These are phyloP conservation scores for Oceanodroma leucorhoa DNA, from an alignment of 2,797 vertebrate genomes.

Conservation along the genomic window DNA sequence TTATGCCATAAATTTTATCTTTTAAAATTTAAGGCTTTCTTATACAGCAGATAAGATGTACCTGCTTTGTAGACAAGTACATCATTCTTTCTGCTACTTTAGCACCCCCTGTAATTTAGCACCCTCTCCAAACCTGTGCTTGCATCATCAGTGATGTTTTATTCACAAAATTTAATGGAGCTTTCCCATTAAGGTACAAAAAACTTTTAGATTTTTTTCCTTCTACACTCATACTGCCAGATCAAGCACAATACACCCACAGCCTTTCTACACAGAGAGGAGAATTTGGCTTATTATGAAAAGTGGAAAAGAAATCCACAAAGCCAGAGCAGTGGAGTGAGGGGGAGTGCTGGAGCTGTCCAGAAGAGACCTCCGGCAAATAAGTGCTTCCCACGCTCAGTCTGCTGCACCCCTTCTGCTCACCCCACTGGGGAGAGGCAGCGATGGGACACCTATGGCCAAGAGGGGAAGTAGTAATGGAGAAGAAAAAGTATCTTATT, in stretches of 20 bases:
- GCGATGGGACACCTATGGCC: background rate
- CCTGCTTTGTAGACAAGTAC: background rate
- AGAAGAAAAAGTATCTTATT: background rate
- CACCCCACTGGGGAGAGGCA: background rate
- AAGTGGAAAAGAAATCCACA: background rate
- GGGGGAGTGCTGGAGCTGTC: conserved; percentile 37
- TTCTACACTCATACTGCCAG: background rate
- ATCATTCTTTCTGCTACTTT: background rate
- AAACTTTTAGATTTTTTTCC: background rate
- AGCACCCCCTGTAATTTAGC: background rate
- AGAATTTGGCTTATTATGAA: conserved; percentile 44
- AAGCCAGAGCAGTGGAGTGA: conserved; percentile 24
- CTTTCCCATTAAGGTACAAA: background rate
- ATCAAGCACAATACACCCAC: conserved; percentile 38
- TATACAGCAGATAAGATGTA: background rate
- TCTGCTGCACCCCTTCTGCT: conserved; percentile 45
- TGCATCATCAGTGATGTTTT: background rate
- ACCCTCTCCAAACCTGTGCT: background rate
- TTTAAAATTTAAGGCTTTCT: background rate
- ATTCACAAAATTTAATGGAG: background rate
- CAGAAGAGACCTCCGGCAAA: conserved; percentile 20
- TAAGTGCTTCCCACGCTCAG: conserved; percentile 46
- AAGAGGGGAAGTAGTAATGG: background rate
- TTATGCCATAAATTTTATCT: background rate
- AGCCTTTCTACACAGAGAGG: conserved; percentile 3